phyloP scores from a whole-genome alignment of 2,888 invertebrate genomes.

The Ephialtes manifestator region DNA sequence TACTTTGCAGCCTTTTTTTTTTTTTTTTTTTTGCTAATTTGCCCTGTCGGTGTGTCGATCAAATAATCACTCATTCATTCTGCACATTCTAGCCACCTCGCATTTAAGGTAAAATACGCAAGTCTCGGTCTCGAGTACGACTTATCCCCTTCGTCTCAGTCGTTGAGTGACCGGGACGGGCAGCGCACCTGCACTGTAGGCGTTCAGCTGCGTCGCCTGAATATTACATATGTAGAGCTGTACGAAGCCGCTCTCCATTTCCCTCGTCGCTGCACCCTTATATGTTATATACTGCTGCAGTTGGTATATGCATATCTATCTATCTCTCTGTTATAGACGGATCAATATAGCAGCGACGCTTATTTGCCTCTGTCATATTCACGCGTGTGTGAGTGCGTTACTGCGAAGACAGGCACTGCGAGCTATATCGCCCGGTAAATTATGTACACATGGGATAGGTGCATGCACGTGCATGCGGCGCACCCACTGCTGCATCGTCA shows the following conservation, averaged over 20 bases:
- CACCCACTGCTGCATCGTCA: constrained; percentile 7
- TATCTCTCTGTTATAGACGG: constrained; percentile 51
- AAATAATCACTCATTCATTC: background rate
- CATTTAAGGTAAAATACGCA: background rate
- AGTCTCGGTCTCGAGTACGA: constrained; percentile 3
- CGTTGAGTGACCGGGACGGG: constrained; percentile 34
- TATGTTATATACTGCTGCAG: constrained; percentile 6
- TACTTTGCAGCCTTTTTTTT: no score
- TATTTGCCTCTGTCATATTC: constrained; percentile 62
- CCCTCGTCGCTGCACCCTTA: constrained; percentile 18
- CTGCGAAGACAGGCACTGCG: constrained; percentile 54
- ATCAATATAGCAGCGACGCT: constrained; percentile 60
- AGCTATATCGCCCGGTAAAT: constrained; percentile 60
- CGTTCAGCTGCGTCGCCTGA: constrained; percentile 34
- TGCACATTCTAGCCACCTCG: background rate
- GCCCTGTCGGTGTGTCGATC: background rate
- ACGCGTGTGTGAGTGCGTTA: constrained; percentile 42
- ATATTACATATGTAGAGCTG: constrained; percentile 47
- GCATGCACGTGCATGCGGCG: constrained; percentile 9
- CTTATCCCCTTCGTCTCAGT: background rate
- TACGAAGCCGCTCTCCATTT: constrained; percentile 32
- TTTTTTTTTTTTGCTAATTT: background rate
- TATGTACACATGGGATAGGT: constrained; percentile 55
- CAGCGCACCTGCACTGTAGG: constrained; percentile 5
- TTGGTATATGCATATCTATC: constrained; percentile 32